A percentile compares a stretch with the other conserved stretches of the same genome.
phyloP scores from a whole-genome alignment of 1,140 invertebrate species.

The Chionoecetes opilio region DNA sequence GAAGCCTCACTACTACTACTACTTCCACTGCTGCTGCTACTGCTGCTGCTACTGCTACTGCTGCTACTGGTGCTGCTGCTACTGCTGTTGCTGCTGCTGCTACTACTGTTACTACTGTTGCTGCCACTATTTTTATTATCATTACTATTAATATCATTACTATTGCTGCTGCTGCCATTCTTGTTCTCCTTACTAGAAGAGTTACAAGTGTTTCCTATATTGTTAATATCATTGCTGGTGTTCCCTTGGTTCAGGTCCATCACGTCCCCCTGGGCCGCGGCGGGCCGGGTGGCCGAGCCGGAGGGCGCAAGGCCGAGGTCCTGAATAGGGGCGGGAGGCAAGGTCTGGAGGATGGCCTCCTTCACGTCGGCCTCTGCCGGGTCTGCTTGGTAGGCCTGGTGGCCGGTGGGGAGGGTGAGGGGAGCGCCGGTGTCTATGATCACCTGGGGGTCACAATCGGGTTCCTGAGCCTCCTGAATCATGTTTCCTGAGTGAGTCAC shows the following conservation, averaged over 20 bases:
- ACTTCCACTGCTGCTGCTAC: constrained; percentile 68
- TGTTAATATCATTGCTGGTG: constrained; percentile 30
- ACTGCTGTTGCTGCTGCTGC: constrained; percentile 33
- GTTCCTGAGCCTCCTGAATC: constrained; percentile 76
- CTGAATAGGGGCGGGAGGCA: constrained; percentile 56
- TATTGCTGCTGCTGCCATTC: constrained; percentile 55
- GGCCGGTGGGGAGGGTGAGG: neutral
- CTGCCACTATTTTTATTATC: constrained; percentile 31
- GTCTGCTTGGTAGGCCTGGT: constrained; percentile 45
- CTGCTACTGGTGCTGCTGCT: constrained; percentile 42
- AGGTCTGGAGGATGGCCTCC: constrained; percentile 67
- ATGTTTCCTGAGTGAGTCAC: constrained; percentile 76
- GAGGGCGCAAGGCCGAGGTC: constrained; percentile 59
- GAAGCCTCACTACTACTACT: constrained; percentile 65
- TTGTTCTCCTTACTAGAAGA: constrained; percentile 45
- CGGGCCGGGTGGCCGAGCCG: neutral
- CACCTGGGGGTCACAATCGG: constrained; percentile 68
- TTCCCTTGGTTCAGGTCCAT: neutral
- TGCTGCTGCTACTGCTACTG: constrained; percentile 52
- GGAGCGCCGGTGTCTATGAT: constrained; percentile 58
- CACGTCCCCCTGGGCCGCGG: neutral
- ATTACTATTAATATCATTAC: neutral
- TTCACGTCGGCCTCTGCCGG: constrained; percentile 61
- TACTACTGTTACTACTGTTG: constrained; percentile 64
- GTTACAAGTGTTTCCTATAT: constrained; percentile 51